Base-by-base conservation (phyloP, 2,888 invertebrate genomes). In the Neelides folsomi region DNA sequence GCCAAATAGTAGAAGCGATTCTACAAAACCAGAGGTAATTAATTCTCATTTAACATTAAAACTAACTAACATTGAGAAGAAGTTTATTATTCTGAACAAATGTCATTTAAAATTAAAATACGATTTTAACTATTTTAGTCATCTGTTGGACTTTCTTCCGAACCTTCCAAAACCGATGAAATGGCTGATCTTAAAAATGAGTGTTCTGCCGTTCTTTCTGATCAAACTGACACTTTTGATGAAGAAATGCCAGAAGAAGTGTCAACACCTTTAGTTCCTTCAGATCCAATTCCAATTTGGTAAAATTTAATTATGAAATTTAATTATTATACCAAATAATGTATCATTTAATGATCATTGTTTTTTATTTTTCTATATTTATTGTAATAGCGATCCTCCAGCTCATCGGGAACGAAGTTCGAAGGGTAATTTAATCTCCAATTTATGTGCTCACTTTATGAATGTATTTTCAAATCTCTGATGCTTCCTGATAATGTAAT, bases 1-100 rank as follows among this genome's bases (percentile, higher is more conserved):
- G 34, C 90, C 92, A 4, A 90, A 92, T 71, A 86, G 87, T 47
- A 79, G 90, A 34, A 89, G 88, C 68, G 88, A 88, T 69, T 81
- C 82, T 45, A 78, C 79, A 19, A 72, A 59, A 41, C 49, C 53
- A n/a, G 40, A 51, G 13, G 52, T 55, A 46, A 50, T n/a, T n/a
- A 16, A 12, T 48, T 8, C 13, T 47, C 8, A 5, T 46, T 34
- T 7, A 12, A 42, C 16, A 4, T 15, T 37, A 37, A 37, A 12
- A 35, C 8, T 18, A 47, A 15, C 36, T 37, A 37, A 16, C 38
- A 5, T 9, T 43, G 9, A 12, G 8, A 5, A n/a, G 12, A 8
- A 8, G 8, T 13, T 10, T 8, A 10, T 7, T 10, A 12, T 47
- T 6, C 12, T 35, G 9, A 19, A 6, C 36, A 20, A 16, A 44